Percentiles rank a stretch among this genome's conserved stretches.
phyloP scores from a whole-genome alignment of 2,888 invertebrate species.

The Dyspetes luteomarginatus region DNA sequence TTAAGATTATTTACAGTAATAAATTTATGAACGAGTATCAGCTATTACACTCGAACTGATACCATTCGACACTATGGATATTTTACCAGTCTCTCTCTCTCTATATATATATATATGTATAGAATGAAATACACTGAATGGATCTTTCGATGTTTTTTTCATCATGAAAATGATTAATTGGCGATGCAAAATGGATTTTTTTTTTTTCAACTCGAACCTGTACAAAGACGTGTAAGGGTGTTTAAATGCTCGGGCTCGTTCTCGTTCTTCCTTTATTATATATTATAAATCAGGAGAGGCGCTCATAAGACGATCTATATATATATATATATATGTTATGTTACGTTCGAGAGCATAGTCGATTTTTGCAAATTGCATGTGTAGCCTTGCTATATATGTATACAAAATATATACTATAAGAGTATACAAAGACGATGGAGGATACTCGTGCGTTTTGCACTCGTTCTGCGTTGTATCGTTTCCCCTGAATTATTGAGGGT shows the following conservation, averaged over 20 bases:
- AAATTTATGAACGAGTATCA: no score
- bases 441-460: neutral
- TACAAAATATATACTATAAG: neutral
- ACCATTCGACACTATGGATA: no score
- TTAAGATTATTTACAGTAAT: no score
- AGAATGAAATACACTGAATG: neutral
- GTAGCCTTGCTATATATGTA: neutral
- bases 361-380: neutral
- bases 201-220: no score
- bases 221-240: no score
- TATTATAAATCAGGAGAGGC: neutral
- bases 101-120: no score
- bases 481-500: constrained; percentile 61
- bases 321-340: neutral
- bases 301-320: neutral
- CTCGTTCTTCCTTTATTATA: neutral
- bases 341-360: neutral
- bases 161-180: neutral
- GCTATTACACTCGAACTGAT: no score
- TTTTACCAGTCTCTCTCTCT: no score
- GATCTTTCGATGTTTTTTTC: neutral
- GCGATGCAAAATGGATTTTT: neutral
- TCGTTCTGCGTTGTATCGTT: constrained; percentile 27
- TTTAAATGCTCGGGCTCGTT: no score
- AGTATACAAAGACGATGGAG: neutral